Conservation (phyloP, 2,797 vertebrate genomes). For the Stomatorhinus walkeri region DNA sequence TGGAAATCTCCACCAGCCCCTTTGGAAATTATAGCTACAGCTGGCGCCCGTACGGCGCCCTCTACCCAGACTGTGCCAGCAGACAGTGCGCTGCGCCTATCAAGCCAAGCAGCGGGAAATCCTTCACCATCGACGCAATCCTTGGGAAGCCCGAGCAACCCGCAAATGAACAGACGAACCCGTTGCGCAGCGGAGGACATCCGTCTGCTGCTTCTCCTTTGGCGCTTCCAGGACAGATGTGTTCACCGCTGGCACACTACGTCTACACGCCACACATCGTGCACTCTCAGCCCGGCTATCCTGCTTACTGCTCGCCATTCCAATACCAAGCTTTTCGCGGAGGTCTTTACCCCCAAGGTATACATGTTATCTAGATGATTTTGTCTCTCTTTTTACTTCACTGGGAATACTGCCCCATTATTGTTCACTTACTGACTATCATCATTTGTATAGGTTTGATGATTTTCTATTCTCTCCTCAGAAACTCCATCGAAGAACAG, state of each 20-base stretch:
- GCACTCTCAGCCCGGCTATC: slow-evolving; percentile 51
- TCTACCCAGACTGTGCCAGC: slow-evolving; percentile 40
- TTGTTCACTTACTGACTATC: not conserved
- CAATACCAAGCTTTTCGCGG: slow-evolving; percentile 50
- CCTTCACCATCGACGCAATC: slow-evolving; percentile 76
- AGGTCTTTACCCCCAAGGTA: slow-evolving; percentile 63
- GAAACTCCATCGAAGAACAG: slow-evolving; percentile 32
- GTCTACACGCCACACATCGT: slow-evolving; percentile 45
- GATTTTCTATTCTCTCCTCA: slow-evolving; percentile 16
- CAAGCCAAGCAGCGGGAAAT: slow-evolving; percentile 51
- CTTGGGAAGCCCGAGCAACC: slow-evolving; percentile 59
- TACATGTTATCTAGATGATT: slow-evolving; percentile 33
- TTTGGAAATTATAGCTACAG: slow-evolving; percentile 41
- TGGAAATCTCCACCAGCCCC: slow-evolving; percentile 53
- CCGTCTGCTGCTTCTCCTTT: slow-evolving; percentile 31
- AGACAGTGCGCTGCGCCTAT: slow-evolving; percentile 36
- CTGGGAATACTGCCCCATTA: not conserved
- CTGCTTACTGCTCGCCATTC: slow-evolving; percentile 57
- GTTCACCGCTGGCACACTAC: slow-evolving; percentile 45
- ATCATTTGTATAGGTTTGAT: not conserved
- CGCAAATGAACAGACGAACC: slow-evolving; percentile 33
- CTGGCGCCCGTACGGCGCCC: slow-evolving; percentile 51
- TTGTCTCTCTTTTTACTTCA: not conserved
- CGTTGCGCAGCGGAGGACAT: slow-evolving; percentile 33
- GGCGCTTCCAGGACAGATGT: slow-evolving; percentile 38